Conservation (phyloP, 2,888 invertebrate genomes). For the Apamea anceps region DNA sequence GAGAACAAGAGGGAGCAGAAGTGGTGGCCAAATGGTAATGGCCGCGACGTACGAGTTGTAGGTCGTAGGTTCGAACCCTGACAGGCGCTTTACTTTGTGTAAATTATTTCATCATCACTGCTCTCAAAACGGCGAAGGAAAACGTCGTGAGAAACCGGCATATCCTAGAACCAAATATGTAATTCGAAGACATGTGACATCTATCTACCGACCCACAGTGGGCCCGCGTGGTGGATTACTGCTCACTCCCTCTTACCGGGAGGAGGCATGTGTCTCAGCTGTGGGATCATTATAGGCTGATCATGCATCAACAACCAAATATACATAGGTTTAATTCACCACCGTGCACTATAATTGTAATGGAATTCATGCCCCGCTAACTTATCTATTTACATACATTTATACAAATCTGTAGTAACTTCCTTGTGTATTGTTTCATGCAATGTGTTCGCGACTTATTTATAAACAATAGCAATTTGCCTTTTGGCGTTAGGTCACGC, state of each 20-base stretch:
- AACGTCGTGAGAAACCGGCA: background rate
- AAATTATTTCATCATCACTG: background rate
- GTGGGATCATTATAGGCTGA: background rate
- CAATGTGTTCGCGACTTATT: constrained; percentile 81
- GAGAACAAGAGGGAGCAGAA: too few species aligned
- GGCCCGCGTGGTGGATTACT: background rate
- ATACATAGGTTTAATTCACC: background rate
- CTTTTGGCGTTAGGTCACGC: constrained; percentile 83
- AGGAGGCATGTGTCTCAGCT: background rate
- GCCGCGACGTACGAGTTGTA: too few species aligned
- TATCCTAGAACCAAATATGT: background rate
- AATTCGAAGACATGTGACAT: background rate
- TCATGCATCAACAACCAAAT: background rate
- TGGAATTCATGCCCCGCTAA: constrained; percentile 39
- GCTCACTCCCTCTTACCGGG: background rate
- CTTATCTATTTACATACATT: constrained; percentile 65
- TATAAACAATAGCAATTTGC: constrained; percentile 86
- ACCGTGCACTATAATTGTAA: constrained; percentile 37
- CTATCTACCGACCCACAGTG: background rate
- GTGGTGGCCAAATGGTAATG: too few species aligned
- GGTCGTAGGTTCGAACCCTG: too few species aligned
- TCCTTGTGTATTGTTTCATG: constrained; percentile 83
- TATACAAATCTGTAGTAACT: constrained; percentile 76
- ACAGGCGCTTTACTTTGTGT: too few species aligned
- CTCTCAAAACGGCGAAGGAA: background rate